Conservation (phyloP, 1,140 invertebrate species). For the Drosophila eugracilis region DNA sequence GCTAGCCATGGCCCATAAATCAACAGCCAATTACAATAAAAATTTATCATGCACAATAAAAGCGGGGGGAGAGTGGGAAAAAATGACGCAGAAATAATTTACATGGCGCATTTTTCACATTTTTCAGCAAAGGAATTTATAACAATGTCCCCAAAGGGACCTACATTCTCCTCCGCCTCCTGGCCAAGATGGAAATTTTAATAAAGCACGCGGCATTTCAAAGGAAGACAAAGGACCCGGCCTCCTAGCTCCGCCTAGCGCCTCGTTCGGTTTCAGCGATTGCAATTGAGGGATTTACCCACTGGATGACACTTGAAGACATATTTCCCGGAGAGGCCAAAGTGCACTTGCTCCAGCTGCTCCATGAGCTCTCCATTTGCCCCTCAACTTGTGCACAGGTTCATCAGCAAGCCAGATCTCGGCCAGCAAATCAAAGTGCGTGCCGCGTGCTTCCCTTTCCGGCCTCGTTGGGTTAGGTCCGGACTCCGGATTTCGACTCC, state of each 20-base stretch:
- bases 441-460: constrained; percentile 66
- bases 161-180: neutral
- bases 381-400: constrained; percentile 4
- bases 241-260: constrained; percentile 9
- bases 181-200: constrained; percentile 69
- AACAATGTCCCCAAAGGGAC: constrained; percentile 79
- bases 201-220: constrained; percentile 74
- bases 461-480: constrained; percentile 62
- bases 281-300: constrained; percentile 36
- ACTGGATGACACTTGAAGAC: constrained; percentile 59
- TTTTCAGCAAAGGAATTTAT: constrained; percentile 75
- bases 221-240: constrained; percentile 39
- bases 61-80: constrained; percentile 15
- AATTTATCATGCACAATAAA: constrained; percentile 82
- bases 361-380: constrained; percentile 19
- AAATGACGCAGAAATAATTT: constrained; percentile 74
- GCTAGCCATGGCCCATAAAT: constrained; percentile 63
- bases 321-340: constrained; percentile 63
- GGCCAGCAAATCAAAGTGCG: constrained; percentile 74
- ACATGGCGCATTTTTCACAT: constrained; percentile 81
- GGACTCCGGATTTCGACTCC: constrained; percentile 11
- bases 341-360: constrained; percentile 57
- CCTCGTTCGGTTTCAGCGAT: constrained; percentile 27
- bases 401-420: constrained; percentile 29
- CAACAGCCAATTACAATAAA: constrained; percentile 82